Conservation (phyloP, 1,140 invertebrate species). For the Hyphantria cunea region DNA sequence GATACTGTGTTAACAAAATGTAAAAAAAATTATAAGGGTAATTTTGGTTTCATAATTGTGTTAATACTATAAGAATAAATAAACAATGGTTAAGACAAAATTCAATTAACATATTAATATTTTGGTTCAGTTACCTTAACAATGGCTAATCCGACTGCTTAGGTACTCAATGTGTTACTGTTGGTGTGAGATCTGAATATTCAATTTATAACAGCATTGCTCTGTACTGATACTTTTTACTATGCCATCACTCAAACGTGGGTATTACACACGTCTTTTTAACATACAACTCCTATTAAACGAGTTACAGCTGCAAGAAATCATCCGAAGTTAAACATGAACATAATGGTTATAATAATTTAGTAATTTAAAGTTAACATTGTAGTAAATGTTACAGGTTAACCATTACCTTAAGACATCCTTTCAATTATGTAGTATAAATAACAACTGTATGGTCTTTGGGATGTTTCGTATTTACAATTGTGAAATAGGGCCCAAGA, state of each 20-base stretch:
- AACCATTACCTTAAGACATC: constrained; percentile 18
- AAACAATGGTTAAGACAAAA: neutral
- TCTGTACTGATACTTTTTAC: constrained; percentile 66
- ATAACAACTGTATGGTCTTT: neutral
- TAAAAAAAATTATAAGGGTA: too few species aligned
- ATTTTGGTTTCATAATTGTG: too few species aligned
- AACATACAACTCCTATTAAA: constrained; percentile 49
- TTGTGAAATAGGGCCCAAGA: neutral
- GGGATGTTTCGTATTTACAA: neutral
- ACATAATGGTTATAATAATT: constrained; percentile 43
- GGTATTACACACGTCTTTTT: constrained; percentile 53
- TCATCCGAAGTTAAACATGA: constrained; percentile 48
- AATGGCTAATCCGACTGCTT: constrained; percentile 49
- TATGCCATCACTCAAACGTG: constrained; percentile 64
- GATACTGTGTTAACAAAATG: too few species aligned
- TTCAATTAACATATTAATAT: neutral
- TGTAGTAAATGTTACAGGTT: constrained; percentile 48
- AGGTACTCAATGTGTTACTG: constrained; percentile 61
- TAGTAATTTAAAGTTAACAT: constrained; percentile 55
- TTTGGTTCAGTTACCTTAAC: constrained; percentile 32
- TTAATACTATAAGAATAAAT: too few species aligned
- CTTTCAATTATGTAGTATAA: constrained; percentile 46
- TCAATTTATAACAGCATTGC: constrained; percentile 72
- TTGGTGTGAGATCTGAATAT: constrained; percentile 58
- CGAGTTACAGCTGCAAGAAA: constrained; percentile 43